Percentiles rank a stretch among this genome's conserved stretches.
Conservation (phyloP, 2,888 invertebrate genomes). For the Lomographa bimaculata region DNA sequence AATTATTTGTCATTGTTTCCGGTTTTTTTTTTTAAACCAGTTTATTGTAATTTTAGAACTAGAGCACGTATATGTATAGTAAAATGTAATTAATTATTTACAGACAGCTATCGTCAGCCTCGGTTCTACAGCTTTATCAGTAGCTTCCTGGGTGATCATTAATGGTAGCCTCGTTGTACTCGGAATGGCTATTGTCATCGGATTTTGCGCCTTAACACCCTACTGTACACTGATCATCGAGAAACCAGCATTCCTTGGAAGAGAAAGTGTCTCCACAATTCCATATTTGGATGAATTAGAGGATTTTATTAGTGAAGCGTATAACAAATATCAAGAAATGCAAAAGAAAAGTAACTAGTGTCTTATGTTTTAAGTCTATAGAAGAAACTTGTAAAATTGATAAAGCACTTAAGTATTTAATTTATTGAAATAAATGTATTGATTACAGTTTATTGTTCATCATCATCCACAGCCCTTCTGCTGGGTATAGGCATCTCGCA, state of each 20-base stretch:
- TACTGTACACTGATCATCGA: conserved; percentile 77
- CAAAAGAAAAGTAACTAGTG: conserved; percentile 25
- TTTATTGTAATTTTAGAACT: too few species aligned
- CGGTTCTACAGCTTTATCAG: conserved; percentile 36
- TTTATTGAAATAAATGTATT: too few species aligned
- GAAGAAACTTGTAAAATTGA: too few species aligned
- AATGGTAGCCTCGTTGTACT: conserved; percentile 44
- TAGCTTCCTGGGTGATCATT: conserved; percentile 58
- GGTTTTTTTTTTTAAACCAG: too few species aligned
- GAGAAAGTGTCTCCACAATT: conserved; percentile 56
- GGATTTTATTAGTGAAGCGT: conserved; percentile 36
- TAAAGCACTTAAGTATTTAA: too few species aligned
- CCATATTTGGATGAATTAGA: conserved; percentile 51
- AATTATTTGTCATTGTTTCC: too few species aligned
- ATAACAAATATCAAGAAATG: conserved; percentile 37
- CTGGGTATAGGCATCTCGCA: too few species aligned
- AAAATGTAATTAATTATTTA: too few species aligned
- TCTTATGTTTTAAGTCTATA: too few species aligned
- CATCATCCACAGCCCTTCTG: too few species aligned
- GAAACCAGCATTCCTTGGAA: conserved; percentile 45
- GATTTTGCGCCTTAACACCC: conserved; percentile 81
- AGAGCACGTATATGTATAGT: too few species aligned
- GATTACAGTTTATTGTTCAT: too few species aligned
- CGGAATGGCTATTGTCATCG: conserved; percentile 67
- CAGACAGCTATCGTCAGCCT: conserved; percentile 38